Conservation (phyloP, 2,797 vertebrate species). For the Myoxocephalus aenaeus region DNA sequence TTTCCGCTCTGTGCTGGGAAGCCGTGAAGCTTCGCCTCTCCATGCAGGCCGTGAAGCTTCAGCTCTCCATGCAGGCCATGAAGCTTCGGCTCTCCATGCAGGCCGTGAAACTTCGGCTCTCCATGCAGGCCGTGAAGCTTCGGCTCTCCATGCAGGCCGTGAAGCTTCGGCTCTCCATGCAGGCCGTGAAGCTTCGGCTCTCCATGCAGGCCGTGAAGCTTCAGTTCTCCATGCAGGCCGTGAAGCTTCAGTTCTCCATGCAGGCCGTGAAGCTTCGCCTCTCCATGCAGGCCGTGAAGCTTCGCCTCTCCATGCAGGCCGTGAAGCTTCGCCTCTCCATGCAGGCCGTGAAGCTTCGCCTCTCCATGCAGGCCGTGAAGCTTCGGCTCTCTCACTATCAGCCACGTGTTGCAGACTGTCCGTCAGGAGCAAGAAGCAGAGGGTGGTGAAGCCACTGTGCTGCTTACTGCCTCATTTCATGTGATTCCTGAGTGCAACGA, state of each 20-base stretch:
- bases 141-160: slow-evolving; percentile 15
- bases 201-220: slow-evolving; percentile 21
- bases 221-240: no score
- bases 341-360: slow-evolving; percentile 35
- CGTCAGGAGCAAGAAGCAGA: slow-evolving; percentile 21
- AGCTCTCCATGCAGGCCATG: slow-evolving; percentile 24
- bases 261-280: slow-evolving; percentile 36
- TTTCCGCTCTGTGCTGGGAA: slow-evolving; percentile 18
- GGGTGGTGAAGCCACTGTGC: not conserved
- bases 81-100: slow-evolving; percentile 27
- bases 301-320: slow-evolving; percentile 22
- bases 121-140: slow-evolving; percentile 41
- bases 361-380: slow-evolving; percentile 22
- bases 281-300: no score
- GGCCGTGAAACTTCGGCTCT: slow-evolving; percentile 37
- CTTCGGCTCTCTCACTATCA: slow-evolving; percentile 29
- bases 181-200: slow-evolving; percentile 35
- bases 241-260: slow-evolving; percentile 27
- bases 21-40: slow-evolving; percentile 33
- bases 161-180: slow-evolving; percentile 42
- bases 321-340: slow-evolving; percentile 39
- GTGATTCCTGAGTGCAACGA: slow-evolving; percentile 4
- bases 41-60: slow-evolving; percentile 26
- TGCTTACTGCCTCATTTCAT: not conserved
- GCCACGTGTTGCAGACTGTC: slow-evolving; percentile 26